These are phyloP conservation scores for Gastracanthus pulcherrimus DNA, from an alignment of 2,888 invertebrate genomes.

Conservation along the genomic window DNA sequence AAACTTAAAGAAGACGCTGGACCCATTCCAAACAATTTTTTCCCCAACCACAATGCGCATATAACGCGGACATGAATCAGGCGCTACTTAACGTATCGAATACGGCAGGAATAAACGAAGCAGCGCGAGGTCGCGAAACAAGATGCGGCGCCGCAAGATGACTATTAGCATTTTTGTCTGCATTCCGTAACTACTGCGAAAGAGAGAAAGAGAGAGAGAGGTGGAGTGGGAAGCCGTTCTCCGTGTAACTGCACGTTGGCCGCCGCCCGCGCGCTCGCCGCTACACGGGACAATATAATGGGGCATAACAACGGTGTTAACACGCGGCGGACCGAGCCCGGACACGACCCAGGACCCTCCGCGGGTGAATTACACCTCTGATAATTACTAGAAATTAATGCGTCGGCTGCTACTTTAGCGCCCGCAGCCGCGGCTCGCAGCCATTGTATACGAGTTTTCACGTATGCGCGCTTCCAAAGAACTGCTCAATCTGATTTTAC, in stretches of 20 bases:
- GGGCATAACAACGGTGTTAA: constrained; percentile 77
- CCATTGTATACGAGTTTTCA: constrained; percentile 31
- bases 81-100: not conserved
- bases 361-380: constrained; percentile 74
- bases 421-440: not conserved
- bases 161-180: constrained; percentile 45
- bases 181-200: constrained; percentile 39
- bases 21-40: not conserved
- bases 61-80: not conserved
- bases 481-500: not conserved
- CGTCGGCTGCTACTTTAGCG: constrained; percentile 63
- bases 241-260: constrained; percentile 24
- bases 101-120: not conserved
- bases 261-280: not conserved
- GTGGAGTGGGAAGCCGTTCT: constrained; percentile 46
- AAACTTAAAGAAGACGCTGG: not conserved
- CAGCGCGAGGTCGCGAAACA: constrained; percentile 3
- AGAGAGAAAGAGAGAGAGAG: constrained; percentile 35
- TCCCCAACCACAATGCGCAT: not conserved
- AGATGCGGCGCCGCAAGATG: constrained; percentile 33
- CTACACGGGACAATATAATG: constrained; percentile 73
- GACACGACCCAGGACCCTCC: constrained; percentile 73
- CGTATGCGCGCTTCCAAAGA: not conserved
- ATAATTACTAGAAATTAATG: constrained; percentile 76
- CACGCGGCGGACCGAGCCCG: constrained; percentile 73